Evolutionary conservation across 2,888 invertebrate species (phyloP), one percentile per base, ranked within the genome.

Genomic region (Monoplex corrugatus): DNA sequence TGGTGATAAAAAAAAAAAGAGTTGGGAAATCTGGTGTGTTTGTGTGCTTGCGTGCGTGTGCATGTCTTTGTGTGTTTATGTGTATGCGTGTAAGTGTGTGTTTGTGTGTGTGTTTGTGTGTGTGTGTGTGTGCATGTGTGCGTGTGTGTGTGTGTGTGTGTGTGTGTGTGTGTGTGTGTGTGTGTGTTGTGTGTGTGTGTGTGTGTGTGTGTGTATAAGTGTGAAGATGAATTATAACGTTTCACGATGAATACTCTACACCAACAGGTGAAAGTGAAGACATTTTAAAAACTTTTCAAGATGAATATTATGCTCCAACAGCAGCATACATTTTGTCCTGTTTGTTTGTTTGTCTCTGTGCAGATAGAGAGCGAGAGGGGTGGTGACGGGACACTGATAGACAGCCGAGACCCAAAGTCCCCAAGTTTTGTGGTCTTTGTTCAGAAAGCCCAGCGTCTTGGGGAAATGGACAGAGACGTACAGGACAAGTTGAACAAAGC

Each of bases 361-460:
- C 85, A 85, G 63, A 63, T 63, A 23, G 85, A 85, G 40, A 43
- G 43, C 40, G 63, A 85, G 38, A 23, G 43, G n/a, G 50, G 68
- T 35, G 35, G 28, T 38, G 85, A 85, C 43, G 63, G 85, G 28
- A n/a, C 28, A 1, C 28, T 1, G 32, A 85, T 85, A 38, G 68
- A 68, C 40, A 28, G 16, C 40, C 45, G 85, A 23, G 35, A 6
- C 23, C 43, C 85, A 1, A 63, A 40, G 63, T 68, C 85, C 10
- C 85, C 85, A 10, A 40, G 85, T 43, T 63, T 40, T n/a, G 85
- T 85, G 40, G 85, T 85, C 35, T 85, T 85, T n/a, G 63, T 85
- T 28, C 85, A 85, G 85, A 85, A 63, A n/a, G 85, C 85, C 10
- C 85, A 85, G n/a, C 63, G 85, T 16, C 43, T 85, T 35, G 85